phyloP scores from a whole-genome alignment of 2,113 vertebrate genomes.

The Penelope pileata region DNA sequence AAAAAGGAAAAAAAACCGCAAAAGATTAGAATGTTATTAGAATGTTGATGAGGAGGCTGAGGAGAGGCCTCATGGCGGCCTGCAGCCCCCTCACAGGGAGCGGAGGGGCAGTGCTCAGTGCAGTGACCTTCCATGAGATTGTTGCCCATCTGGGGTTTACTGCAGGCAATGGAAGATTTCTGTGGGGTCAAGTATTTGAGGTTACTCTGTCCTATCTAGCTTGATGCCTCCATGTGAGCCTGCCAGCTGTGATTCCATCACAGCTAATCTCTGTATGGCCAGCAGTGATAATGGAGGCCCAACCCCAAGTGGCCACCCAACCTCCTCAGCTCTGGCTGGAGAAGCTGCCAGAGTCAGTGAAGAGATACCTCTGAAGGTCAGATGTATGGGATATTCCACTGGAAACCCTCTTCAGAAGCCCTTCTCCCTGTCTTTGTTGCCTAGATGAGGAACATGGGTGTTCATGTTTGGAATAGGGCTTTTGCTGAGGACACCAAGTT shows the following conservation, averaged over 20 bases:
- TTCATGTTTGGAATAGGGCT: not conserved
- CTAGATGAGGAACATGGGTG: accelerated
- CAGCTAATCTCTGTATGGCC: not conserved
- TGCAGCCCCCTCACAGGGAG: too few species aligned
- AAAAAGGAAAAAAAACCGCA: too few species aligned
- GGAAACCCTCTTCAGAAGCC: not conserved
- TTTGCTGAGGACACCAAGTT: too few species aligned
- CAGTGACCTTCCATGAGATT: accelerated
- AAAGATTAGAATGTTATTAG: too few species aligned
- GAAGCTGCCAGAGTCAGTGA: accelerated
- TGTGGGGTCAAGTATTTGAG: accelerated
- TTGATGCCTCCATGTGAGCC: too few species aligned
- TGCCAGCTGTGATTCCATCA: too few species aligned
- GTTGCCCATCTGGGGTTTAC: not conserved
- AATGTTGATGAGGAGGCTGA: too few species aligned
- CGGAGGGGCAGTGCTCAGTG: not conserved
- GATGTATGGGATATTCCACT: not conserved
- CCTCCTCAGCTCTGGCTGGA: not conserved
- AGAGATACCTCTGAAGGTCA: not conserved
- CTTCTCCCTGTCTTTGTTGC: not conserved
- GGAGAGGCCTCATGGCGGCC: too few species aligned
- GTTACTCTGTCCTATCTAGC: not conserved
- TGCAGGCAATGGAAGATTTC: not conserved
- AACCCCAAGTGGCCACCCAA: too few species aligned
- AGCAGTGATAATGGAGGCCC: not conserved